phyloP scores from a whole-genome alignment of 2,797 vertebrate genomes.

The Hipposideros larvatus region DNA sequence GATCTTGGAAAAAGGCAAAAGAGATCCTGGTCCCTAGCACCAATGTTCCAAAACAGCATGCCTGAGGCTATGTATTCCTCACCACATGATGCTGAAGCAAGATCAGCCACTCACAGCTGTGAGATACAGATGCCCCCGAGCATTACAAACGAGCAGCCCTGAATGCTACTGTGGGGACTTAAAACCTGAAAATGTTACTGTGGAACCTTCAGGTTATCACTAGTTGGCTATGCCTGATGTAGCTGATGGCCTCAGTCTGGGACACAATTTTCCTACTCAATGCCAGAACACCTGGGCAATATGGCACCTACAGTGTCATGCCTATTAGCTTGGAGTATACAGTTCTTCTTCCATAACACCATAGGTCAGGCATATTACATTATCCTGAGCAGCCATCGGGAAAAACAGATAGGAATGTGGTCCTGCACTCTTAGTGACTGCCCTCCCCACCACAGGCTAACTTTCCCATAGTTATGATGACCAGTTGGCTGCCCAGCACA shows the following conservation, averaged over 20 bases:
- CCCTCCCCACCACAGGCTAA: not conserved
- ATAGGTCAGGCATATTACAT: not conserved
- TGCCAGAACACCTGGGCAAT: conserved; percentile 41
- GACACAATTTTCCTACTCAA: not conserved
- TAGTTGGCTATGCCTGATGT: not conserved
- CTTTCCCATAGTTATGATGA: not conserved
- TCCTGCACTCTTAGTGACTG: not conserved
- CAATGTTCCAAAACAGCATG: not conserved
- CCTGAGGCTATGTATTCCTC: not conserved
- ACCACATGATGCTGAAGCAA: not conserved
- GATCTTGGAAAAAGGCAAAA: conserved; percentile 17
- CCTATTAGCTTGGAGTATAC: not conserved
- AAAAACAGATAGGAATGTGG: conserved; percentile 11
- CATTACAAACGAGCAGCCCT: not conserved
- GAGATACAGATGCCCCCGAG: not conserved
- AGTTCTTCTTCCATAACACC: not conserved
- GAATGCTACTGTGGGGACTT: not conserved
- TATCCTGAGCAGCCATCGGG: not conserved
- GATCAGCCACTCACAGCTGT: not conserved
- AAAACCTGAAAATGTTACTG: not conserved
- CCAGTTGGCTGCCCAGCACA: not conserved
- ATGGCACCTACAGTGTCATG: not conserved
- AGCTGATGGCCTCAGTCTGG: not conserved
- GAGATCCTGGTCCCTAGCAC: not conserved
- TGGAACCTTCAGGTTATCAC: not conserved